Evolutionary conservation across 2,113 vertebrate genomes (phyloP).

Genomic region (Zosterops lateralis): DNA sequence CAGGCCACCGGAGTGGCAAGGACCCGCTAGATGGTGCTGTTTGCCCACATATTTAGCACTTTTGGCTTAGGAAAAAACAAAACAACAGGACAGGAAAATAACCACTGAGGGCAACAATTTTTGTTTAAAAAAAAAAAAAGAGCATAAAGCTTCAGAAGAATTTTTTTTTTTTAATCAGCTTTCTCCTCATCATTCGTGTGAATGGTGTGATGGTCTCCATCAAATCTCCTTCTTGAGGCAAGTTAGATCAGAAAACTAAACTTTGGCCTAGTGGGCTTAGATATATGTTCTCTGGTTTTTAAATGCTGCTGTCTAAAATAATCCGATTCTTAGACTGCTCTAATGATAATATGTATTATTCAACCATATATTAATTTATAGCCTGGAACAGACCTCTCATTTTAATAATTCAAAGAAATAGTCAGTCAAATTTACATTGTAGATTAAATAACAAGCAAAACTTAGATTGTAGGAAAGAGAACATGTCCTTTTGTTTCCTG

Average conservation of each 20-base stretch:
- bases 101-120: fast-evolving
- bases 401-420: neutral
- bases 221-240: neutral
- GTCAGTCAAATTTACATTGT: neutral
- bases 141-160: neutral
- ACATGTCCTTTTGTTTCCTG: neutral
- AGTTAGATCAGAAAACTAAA: neutral
- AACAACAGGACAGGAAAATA: fast-evolving
- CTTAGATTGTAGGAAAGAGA: neutral
- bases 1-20: fast-evolving
- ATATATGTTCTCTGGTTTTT: neutral
- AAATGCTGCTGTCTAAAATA: neutral
- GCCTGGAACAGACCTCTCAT: neutral
- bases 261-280: neutral
- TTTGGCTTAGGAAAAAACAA: fast-evolving
- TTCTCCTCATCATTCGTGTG: neutral
- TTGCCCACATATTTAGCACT: fast-evolving
- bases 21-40: neutral
- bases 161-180: neutral
- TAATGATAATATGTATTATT: neutral
- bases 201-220: neutral
- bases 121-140: neutral
- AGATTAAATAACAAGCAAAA: neutral
- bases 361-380: neutral
- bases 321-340: neutral